These are phyloP conservation scores for Pasiphila rectangulata DNA, from an alignment of 2,888 invertebrate genomes.

Conservation along the genomic window DNA sequence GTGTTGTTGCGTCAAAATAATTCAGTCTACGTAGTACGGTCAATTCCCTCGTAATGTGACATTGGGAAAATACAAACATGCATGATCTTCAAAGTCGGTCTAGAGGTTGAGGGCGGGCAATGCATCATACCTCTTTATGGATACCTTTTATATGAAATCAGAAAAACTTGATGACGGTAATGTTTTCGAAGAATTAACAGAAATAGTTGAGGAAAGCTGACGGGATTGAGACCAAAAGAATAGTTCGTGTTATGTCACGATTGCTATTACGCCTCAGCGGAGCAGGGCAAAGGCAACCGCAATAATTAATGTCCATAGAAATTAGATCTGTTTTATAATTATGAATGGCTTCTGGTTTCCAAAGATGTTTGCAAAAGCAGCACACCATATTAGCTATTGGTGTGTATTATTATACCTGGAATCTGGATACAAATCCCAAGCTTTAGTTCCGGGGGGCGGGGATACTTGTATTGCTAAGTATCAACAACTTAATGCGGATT, in stretches of 20 bases:
- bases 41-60: slow-evolving; percentile 48
- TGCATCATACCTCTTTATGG: slow-evolving; percentile 7
- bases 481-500: too few species aligned
- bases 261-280: slow-evolving; percentile 24
- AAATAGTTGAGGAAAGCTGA: slow-evolving; percentile 6
- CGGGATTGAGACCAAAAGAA: slow-evolving; percentile 20
- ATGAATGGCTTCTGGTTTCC: neutral
- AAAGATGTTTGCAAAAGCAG: neutral
- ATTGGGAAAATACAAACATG: slow-evolving; percentile 46
- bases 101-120: slow-evolving; percentile 35
- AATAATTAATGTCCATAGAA: slow-evolving; percentile 28
- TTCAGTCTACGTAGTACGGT: slow-evolving; percentile 32
- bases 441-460: too few species aligned
- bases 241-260: slow-evolving; percentile 19
- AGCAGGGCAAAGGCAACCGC: slow-evolving; percentile 26
- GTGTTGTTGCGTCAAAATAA: slow-evolving; percentile 50
- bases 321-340: slow-evolving; percentile 6
- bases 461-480: too few species aligned
- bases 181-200: slow-evolving; percentile 4
- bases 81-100: slow-evolving; percentile 31
- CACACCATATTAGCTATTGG: too few species aligned
- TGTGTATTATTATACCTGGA: too few species aligned
- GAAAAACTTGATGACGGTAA: neutral
- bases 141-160: neutral
- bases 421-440: too few species aligned